These are phyloP conservation scores for Agapostemon virescens DNA, from an alignment of 2,888 invertebrate species.

Conservation along the genomic window DNA sequence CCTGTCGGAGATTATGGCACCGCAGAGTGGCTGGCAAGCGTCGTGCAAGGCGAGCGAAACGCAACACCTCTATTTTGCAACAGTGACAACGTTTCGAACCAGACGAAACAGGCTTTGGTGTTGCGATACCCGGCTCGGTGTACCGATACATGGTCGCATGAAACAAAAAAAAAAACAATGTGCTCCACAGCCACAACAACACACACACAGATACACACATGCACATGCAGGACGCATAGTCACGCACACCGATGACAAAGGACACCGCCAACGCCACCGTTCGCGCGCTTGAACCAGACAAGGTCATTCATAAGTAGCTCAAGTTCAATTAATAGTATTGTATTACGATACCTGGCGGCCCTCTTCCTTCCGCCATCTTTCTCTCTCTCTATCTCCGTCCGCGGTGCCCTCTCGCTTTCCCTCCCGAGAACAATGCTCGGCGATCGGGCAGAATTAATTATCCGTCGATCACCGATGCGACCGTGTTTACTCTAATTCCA, in stretches of 20 bases:
- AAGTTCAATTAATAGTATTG: slow-evolving; percentile 76
- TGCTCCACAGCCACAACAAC: slow-evolving; percentile 24
- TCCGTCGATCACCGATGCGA: neutral
- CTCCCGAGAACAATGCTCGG: neutral
- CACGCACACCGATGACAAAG: slow-evolving; percentile 40
- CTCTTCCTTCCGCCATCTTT: slow-evolving; percentile 65
- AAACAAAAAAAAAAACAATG: slow-evolving; percentile 37
- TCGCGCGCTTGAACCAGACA: slow-evolving; percentile 65
- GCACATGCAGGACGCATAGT: slow-evolving; percentile 46
- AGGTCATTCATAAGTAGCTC: slow-evolving; percentile 78
- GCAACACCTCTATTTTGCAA: slow-evolving; percentile 46
- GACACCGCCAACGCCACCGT: slow-evolving; percentile 28
- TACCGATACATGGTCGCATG: slow-evolving; percentile 19
- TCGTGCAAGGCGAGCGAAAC: slow-evolving; percentile 22
- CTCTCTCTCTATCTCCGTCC: slow-evolving; percentile 48
- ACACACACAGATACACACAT: slow-evolving; percentile 16
- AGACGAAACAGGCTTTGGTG: slow-evolving; percentile 40
- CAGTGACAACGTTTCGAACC: slow-evolving; percentile 34
- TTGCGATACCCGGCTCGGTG: slow-evolving; percentile 42
- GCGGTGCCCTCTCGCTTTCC: slow-evolving; percentile 23
- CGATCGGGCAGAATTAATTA: neutral
- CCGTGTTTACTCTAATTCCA: neutral
- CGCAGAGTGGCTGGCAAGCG: neutral
- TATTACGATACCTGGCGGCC: slow-evolving; percentile 70
- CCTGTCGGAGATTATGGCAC: neutral